Base-by-base conservation (phyloP, 2,113 vertebrate genomes). In the Formicarius rufipectus region DNA sequence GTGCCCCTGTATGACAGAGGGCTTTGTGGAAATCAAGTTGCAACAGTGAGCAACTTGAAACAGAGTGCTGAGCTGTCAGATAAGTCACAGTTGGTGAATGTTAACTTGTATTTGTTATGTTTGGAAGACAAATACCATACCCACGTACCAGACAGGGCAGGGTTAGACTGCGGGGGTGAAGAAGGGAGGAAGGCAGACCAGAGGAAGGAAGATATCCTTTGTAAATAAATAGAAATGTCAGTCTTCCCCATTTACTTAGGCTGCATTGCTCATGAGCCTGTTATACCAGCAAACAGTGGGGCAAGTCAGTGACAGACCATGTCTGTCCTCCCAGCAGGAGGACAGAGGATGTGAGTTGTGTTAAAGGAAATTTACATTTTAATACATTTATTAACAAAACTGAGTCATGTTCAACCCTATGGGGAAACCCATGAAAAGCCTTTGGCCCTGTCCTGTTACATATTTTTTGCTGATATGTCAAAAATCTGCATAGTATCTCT, bases 191-290 rank as follows among this genome's bases (percentile, higher is more conserved):
- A 94, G 72, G 75, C 93, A 96, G 93, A 90, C 88, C 94, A 96
- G 59, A 97, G 96, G 96, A 96, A 96, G 95, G 94, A 94, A 97
- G 96, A 91, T 94, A 93, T 87, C 79, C 78, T 94, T 74, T 94
- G 72, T 94, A 96, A 95, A 96, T 96, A 97, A 97, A 97, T 81
- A 97, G 72, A 94, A 62, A 86, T 24, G 62, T 95, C 74, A 87
- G 72, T 86, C 60, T 89, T 87, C 44, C 74, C 58, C 53, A 1
- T 84, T 95, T 97, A 78, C 85, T 95, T 92, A 80, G 84, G 58
- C 88, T 92, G 52, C 39, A 52, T 95, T 95, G 78, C 84, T 95
- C 75, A 89, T 78, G 77, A 95, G 64, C 40, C 55, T 89, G 24
- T 60, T 94, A 53, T 35, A 89, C n/a, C 40, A 71, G 15, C 42